phyloP scores from a whole-genome alignment of 2,113 vertebrate genomes.

The Serilophus lunatus region DNA sequence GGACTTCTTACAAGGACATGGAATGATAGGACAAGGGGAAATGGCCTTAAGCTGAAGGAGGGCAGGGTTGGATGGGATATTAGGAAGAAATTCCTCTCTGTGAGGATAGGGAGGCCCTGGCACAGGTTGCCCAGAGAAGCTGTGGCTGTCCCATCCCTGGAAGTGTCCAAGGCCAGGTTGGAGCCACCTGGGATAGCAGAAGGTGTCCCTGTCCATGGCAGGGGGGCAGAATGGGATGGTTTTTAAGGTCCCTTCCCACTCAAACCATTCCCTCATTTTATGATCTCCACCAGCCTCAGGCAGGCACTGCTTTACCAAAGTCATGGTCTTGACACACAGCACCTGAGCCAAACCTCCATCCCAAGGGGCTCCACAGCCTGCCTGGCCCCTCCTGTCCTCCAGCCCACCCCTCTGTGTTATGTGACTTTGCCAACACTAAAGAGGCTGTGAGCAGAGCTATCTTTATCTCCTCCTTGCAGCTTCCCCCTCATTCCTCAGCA shows the following conservation, averaged over 20 bases:
- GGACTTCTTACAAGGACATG: neutral
- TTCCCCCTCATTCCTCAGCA: neutral
- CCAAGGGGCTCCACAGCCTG: neutral
- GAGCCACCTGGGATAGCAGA: no score
- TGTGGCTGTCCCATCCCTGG: no score
- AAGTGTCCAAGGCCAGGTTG: no score
- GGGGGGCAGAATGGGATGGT: no score
- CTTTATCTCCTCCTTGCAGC: neutral
- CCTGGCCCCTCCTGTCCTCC: neutral
- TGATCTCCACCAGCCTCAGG: neutral
- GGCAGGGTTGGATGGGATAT: no score
- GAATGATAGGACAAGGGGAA: no score
- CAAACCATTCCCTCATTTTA: no score
- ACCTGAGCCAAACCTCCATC: neutral
- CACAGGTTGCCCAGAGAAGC: no score
- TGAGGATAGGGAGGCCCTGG: no score
- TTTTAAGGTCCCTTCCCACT: no score
- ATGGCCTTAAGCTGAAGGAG: neutral
- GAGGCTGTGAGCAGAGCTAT: neutral
- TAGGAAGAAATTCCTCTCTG: no score
- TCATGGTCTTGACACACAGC: neutral
- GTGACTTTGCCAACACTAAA: neutral
- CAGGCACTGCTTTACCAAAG: neutral
- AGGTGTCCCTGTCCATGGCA: no score
- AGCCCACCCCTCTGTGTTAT: neutral